Evolutionary conservation across 2,888 invertebrate species (phyloP).

Genomic region (Torymus auratus): DNA sequence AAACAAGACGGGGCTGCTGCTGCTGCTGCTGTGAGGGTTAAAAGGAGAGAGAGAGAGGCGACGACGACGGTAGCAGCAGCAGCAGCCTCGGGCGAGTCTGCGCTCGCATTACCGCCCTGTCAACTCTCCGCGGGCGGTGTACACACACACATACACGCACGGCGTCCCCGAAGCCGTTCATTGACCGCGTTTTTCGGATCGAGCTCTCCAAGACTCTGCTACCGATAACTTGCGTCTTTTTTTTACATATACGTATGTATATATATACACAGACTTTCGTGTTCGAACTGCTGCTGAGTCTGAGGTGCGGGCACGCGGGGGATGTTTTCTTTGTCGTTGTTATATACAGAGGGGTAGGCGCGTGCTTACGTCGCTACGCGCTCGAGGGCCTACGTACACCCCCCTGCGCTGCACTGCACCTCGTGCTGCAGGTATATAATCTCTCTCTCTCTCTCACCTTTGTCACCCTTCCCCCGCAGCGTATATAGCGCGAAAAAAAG

Average conservation of each 20-base stretch:
- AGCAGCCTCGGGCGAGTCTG: slow-evolving; percentile 57
- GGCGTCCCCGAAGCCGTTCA: slow-evolving; percentile 41
- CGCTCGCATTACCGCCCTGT: slow-evolving; percentile 48
- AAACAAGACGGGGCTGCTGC: slow-evolving; percentile 50
- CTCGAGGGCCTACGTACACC: no score
- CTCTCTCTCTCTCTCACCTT: neutral
- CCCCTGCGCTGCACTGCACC: neutral
- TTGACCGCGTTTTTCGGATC: slow-evolving; percentile 58
- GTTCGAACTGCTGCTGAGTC: no score
- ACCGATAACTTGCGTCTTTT: no score
- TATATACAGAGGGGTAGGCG: neutral
- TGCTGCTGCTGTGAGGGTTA: slow-evolving; percentile 4
- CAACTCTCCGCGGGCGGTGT: slow-evolving; percentile 20
- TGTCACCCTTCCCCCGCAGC: neutral
- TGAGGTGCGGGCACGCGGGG: no score
- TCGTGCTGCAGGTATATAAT: neutral
- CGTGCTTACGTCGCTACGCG: no score
- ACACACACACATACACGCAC: no score
- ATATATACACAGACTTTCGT: no score
- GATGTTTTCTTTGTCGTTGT: no score
- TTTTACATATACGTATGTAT: no score
- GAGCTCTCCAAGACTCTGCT: neutral
- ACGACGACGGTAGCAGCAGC: slow-evolving; percentile 18
- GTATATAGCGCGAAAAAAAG: no score
- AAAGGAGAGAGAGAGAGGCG: slow-evolving; percentile 25